A percentile compares a stretch with the other conserved stretches of the same genome.
These are phyloP conservation scores for Prunella fulvescens DNA, from an alignment of 2,113 vertebrate species.

Conservation along the genomic window DNA sequence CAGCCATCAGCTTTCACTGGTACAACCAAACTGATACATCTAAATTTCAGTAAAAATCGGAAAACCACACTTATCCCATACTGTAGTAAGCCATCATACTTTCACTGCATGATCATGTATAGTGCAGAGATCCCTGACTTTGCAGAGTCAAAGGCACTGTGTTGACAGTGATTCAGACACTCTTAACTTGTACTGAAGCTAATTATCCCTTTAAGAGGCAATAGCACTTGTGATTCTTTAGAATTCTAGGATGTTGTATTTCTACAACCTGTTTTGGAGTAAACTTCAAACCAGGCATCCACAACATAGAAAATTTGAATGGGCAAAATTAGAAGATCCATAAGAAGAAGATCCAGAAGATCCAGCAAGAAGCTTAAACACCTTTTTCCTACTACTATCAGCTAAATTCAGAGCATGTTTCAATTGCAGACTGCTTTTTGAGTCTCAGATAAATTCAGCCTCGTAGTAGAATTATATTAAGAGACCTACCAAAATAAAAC, in stretches of 20 bases:
- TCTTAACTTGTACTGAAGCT: background rate
- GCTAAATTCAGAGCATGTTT: background rate
- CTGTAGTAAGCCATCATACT: background rate
- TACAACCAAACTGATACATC: background rate
- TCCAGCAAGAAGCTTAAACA: background rate
- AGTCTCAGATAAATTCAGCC: background rate
- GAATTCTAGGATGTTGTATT: fast-evolving
- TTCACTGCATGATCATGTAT: background rate
- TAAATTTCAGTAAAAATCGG: background rate
- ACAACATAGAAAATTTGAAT: background rate
- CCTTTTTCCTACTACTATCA: background rate
- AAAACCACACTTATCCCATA: background rate
- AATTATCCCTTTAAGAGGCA: background rate
- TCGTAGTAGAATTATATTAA: background rate
- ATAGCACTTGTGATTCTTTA: background rate
- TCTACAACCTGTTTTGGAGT: background rate
- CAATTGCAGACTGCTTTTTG: background rate
- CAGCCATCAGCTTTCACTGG: background rate
- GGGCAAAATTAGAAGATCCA: background rate
- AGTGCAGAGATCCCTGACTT: background rate
- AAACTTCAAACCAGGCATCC: background rate
- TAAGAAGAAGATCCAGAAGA: background rate
- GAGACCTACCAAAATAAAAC: background rate
- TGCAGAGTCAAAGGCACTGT: background rate
- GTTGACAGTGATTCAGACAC: background rate